Evolutionary conservation across 2,888 invertebrate species (phyloP), one percentile per base, ranked within the genome.

Genomic region (Beris morrisii): DNA sequence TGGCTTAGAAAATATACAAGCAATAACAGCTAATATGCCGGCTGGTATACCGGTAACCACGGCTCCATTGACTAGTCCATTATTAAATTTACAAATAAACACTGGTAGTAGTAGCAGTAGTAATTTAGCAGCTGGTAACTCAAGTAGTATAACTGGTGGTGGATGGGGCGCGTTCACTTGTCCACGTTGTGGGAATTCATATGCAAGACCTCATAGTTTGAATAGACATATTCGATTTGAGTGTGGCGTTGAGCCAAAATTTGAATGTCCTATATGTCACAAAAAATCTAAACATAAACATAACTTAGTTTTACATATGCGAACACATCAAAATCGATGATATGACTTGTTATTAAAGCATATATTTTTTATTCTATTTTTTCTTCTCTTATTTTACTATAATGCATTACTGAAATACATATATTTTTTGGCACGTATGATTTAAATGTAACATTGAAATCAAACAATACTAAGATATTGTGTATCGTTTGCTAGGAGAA

Each of bases 191-290:
- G 85, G 85, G 38, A 85, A 86, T 71, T 81, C 83, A 31, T 86
- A 86, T 73, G 83, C 84, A 9, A 80, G 85, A 43, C 82, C 83
- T 13, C 85, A 85, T 71, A 85, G 80, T 72, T 75, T 83, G 28
- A 86, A 84, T 72, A 79, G 85, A 58, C 86, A 86, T 73, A 82
- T 85, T 65, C 82, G 83, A 67, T 85, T 85, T 74, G 86, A 86
- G 73, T 86, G 86, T 72, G 85, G 85, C 63, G 81, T 83, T 65
- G 86, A 85, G 71, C 87, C 87, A 1, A 84, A 84, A 73, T 86
- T 86, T 75, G 84, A 85, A 70, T 87, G 87, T 70, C 83, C 83
- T 45, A 82, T 85, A 72, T 87, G 87, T 76, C 84, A 85, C 74
- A 85, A 85, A 76, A 84, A 83, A 73, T 87, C 81, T 54, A 81